Base-by-base conservation (phyloP, 2,113 vertebrate species). In the Anoplopoma fimbria region DNA sequence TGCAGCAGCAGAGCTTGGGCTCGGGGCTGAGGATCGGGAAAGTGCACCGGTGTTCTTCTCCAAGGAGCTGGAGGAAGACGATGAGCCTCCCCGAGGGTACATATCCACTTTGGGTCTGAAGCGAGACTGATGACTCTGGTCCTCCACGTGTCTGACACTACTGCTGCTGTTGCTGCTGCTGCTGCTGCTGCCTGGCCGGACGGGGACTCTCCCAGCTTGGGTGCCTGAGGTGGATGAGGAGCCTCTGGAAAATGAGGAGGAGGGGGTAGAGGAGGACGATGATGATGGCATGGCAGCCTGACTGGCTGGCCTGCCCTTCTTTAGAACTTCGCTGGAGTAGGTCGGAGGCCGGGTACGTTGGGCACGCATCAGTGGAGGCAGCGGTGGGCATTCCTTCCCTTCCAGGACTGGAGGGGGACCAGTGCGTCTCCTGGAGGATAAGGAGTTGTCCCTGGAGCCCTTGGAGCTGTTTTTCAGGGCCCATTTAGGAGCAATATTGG, bases 381-480 rank as follows among this genome's bases (percentile, higher is more conserved):
- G 93, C 1, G 97, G 96, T 63, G 97, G 96, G 85, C 97, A 97
- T 31, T 97, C 97, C 80, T 96, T 97, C 67, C 97, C 97, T 0
- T 96, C 96, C 0, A 98, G 95, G 15, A 94, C 95, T 0, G 97
- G 97, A 1, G 98, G 98, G 9, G 98, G 98, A 0, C 97, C 98
- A 0, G 98, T 99, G 79, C 98, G 96, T 51, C 98, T 95, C 23
- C 88, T 95, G 79, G 95, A 95, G 7, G 95, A 94, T 68, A 95
- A 92, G 38, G 93, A 77, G 77, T 88, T 93, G 75, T 93, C 96
- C 72, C 94, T 95, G 77, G 95, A 87, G 88, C 88, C 93, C 85
- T 93, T 96, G 73, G 92, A 89, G 78, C 93, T 95, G 0, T 92
- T 96, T 87, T 95, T 96, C 88, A 96, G 93, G 42, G 96, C 96